These are phyloP conservation scores for Tenthredo amoena DNA, from an alignment of 2,888 invertebrate species.

Conservation along the genomic window DNA sequence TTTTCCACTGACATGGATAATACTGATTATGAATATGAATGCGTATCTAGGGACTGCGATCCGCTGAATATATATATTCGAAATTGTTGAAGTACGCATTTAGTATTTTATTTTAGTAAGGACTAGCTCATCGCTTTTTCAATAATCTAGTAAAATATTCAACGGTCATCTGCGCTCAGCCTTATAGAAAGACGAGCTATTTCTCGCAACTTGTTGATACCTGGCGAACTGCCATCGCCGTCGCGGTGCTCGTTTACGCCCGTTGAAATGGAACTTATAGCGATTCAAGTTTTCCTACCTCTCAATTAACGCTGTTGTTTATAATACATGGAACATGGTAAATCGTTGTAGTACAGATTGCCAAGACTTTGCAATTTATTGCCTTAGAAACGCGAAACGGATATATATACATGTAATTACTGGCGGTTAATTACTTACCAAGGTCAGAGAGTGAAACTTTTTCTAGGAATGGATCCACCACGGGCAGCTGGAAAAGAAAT, in stretches of 20 bases:
- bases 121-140: not conserved
- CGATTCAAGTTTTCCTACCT: not conserved
- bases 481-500: slow-evolving; percentile 88
- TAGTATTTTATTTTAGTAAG: not conserved
- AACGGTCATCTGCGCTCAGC: not conserved
- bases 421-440: slow-evolving; percentile 81
- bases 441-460: slow-evolving; percentile 89
- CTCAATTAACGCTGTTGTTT: not conserved
- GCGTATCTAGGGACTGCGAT: not conserved
- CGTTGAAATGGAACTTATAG: not conserved
- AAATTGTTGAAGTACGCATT: not conserved
- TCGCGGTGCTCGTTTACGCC: slow-evolving; percentile 7
- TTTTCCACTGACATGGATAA: not conserved
- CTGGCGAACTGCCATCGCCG: slow-evolving; percentile 36
- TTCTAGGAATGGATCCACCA: slow-evolving; percentile 94
- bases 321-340: not conserved
- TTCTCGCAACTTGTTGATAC: slow-evolving; percentile 51
- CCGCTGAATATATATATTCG: not conserved
- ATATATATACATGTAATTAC: not conserved
- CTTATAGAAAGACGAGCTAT: slow-evolving; percentile 8
- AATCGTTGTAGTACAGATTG: not conserved
- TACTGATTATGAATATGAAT: not conserved
- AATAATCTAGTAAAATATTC: not conserved
- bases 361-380: not conserved
- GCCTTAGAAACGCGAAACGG: not conserved